phyloP scores from a whole-genome alignment of 2,888 invertebrate species.

The Pristionchus exspectatus region DNA sequence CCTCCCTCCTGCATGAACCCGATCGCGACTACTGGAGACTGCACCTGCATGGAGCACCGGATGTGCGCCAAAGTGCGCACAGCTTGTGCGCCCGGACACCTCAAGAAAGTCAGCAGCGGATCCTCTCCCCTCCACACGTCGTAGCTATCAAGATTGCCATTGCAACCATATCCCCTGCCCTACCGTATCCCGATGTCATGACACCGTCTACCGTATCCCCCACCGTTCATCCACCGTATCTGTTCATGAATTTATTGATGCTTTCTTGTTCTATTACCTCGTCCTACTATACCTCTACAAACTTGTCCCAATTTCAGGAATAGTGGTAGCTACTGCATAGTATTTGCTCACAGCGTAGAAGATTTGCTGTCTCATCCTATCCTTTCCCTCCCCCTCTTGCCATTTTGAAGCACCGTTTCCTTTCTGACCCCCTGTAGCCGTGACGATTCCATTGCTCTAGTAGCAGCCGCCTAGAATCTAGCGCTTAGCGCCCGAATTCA shows the following conservation, averaged over 20 bases:
- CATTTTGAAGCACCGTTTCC: neutral
- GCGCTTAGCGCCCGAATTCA: neutral
- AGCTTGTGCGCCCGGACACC: neutral
- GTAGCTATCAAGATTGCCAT: neutral
- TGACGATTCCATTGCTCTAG: neutral
- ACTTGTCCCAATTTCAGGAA: neutral
- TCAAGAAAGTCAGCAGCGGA: neutral
- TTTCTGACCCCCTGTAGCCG: neutral
- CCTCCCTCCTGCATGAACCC: neutral
- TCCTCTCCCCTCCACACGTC: neutral
- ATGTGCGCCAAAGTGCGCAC: neutral
- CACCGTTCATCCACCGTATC: neutral
- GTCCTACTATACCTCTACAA: neutral
- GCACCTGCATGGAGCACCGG: neutral
- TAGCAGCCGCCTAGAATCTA: neutral
- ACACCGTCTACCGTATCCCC: slow-evolving; percentile 12
- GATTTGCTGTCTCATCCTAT: too few relatives aligned
- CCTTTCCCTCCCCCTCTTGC: neutral
- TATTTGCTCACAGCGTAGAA: neutral
- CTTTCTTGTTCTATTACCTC: neutral
- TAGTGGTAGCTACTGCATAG: neutral
- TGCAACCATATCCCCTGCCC: neutral
- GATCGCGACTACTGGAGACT: neutral
- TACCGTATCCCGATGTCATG: neutral
- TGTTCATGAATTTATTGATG: slow-evolving; percentile 11